phyloP scores from a whole-genome alignment of 2,797 vertebrate species.

The Tiaroga cobitis region DNA sequence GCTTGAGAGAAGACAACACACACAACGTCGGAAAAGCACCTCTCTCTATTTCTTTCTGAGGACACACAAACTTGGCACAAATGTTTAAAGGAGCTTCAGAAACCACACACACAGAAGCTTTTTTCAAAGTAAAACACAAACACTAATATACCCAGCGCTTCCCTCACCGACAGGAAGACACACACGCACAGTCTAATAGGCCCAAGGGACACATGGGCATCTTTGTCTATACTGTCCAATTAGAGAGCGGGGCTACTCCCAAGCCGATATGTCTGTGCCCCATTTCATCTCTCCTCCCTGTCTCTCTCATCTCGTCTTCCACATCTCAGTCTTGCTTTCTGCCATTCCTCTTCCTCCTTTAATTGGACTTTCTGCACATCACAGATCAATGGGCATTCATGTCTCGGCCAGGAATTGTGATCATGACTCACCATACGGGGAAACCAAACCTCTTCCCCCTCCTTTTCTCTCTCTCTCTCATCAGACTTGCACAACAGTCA shows the following conservation, averaged over 20 bases:
- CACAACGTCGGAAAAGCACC: slow-evolving; percentile 48
- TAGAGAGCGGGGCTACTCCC: slow-evolving; percentile 69
- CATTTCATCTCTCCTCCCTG: slow-evolving; percentile 53
- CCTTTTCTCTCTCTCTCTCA: neutral
- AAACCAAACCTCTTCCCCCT: neutral
- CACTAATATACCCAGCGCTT: slow-evolving; percentile 65
- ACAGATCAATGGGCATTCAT: slow-evolving; percentile 67
- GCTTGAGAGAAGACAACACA: slow-evolving; percentile 77
- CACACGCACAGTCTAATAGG: slow-evolving; percentile 74
- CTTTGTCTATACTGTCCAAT: slow-evolving; percentile 75
- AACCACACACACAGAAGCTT: slow-evolving; percentile 66
- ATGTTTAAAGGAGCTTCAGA: slow-evolving; percentile 60
- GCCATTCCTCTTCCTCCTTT: slow-evolving; percentile 47
- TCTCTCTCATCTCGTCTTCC: neutral
- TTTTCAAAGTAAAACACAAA: slow-evolving; percentile 51
- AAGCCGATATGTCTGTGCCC: slow-evolving; percentile 33
- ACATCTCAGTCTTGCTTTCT: slow-evolving; percentile 26
- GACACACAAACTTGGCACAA: slow-evolving; percentile 14
- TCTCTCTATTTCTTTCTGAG: neutral
- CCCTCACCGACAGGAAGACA: slow-evolving; percentile 72
- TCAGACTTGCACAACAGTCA: slow-evolving; percentile 27
- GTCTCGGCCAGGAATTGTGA: slow-evolving; percentile 42
- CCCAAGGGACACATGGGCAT: slow-evolving; percentile 74
- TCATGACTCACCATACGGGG: slow-evolving; percentile 47
- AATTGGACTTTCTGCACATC: slow-evolving; percentile 66